A percentile compares a stretch with the other conserved stretches of the same genome.
Conservation (phyloP, 2,113 vertebrate species). For the Paralichthys olivaceus region DNA sequence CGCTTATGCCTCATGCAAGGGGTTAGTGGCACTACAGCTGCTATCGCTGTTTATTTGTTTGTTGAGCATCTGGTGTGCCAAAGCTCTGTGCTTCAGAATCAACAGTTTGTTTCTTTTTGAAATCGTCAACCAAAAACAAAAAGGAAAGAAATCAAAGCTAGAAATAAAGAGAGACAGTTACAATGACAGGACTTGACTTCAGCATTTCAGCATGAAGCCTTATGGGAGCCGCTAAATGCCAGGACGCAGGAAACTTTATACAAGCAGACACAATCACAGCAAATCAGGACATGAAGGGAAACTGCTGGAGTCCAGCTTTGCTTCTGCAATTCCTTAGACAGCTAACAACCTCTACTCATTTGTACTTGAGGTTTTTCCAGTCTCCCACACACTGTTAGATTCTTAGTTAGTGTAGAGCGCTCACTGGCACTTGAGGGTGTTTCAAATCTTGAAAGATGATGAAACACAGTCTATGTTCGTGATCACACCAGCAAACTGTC, state of each 20-base stretch:
- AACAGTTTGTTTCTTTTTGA: slow-evolving; percentile 10
- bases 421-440: slow-evolving; percentile 16
- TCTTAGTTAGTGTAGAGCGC: slow-evolving; percentile 16
- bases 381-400: slow-evolving; percentile 17
- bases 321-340: slow-evolving; percentile 5
- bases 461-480: slow-evolving; percentile 36
- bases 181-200: slow-evolving; percentile 2
- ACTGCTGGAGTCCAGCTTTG: slow-evolving; percentile 8
- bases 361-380: background rate
- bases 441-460: slow-evolving; percentile 41
- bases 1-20: slow-evolving; percentile 37
- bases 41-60: slow-evolving; percentile 25
- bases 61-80: slow-evolving; percentile 62
- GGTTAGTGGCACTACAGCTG: slow-evolving; percentile 31
- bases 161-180: background rate
- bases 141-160: background rate
- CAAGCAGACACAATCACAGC: background rate
- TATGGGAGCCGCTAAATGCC: slow-evolving; percentile 8
- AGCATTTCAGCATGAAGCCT: background rate
- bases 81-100: slow-evolving; percentile 47
- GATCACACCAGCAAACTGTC: slow-evolving; percentile 58
- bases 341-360: slow-evolving; percentile 7
- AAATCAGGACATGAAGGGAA: slow-evolving; percentile 23
- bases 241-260: slow-evolving; percentile 6
- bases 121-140: background rate